Evolutionary conservation across 2,797 vertebrate species (phyloP).

Genomic region (Anomalospiza imberbis): DNA sequence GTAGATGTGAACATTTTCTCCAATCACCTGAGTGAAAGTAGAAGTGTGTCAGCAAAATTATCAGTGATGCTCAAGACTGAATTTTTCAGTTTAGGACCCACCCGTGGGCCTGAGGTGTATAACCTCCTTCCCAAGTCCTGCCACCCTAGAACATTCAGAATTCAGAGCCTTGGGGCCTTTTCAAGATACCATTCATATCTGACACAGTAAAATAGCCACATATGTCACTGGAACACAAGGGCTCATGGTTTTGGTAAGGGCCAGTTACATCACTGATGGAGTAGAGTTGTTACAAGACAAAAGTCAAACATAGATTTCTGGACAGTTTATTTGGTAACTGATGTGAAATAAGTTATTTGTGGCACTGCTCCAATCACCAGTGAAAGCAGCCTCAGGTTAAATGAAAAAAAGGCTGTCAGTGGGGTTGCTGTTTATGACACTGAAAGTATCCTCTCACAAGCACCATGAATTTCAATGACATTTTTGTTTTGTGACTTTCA

Average conservation of each 20-base stretch:
- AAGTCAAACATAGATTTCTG: neutral
- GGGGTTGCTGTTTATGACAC: neutral
- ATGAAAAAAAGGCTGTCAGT: neutral
- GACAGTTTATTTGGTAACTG: neutral
- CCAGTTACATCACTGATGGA: neutral
- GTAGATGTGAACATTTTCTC: conserved; percentile 97
- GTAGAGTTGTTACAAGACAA: neutral
- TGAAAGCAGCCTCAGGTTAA: neutral
- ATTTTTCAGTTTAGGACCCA: neutral
- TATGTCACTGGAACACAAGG: neutral
- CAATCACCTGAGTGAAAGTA: conserved; percentile 85
- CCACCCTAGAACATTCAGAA: neutral
- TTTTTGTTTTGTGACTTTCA: neutral
- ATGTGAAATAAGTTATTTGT: neutral
- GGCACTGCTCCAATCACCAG: neutral
- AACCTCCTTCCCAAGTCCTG: neutral
- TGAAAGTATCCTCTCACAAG: neutral
- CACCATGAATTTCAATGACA: neutral
- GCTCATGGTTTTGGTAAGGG: neutral
- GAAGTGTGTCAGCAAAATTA: neutral
- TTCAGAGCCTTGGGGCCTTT: neutral
- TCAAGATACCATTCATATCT: neutral
- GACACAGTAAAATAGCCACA: neutral
- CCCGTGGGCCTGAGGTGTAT: neutral
- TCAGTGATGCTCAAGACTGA: neutral